These are phyloP conservation scores for Epinephelus fuscoguttatus DNA, from an alignment of 2,113 vertebrate species.

Conservation along the genomic window DNA sequence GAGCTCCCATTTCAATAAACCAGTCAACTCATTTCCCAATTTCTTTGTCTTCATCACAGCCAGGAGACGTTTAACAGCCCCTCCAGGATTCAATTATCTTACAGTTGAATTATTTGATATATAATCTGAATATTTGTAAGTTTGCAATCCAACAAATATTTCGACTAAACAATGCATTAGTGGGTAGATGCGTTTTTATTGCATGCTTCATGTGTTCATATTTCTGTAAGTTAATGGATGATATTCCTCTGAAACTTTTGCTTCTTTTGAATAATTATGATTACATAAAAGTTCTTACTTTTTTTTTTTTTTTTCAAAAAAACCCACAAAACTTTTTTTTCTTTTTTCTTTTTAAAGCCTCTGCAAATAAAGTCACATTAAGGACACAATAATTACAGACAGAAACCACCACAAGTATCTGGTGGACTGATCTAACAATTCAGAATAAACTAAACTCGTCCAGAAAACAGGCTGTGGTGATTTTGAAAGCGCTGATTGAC, in stretches of 20 bases:
- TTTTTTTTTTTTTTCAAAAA: neutral
- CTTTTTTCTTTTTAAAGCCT: neutral
- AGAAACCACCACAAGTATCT: neutral
- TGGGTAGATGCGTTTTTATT: neutral
- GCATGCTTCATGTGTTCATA: neutral
- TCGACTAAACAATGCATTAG: neutral
- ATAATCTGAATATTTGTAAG: neutral
- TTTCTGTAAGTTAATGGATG: neutral
- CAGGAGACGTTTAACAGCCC: conserved; percentile 17
- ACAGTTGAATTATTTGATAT: neutral
- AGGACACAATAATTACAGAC: neutral
- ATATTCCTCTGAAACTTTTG: neutral
- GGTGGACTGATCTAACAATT: neutral
- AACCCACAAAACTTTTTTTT: neutral
- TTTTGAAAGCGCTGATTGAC: neutral
- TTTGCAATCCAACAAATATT: neutral
- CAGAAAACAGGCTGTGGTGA: neutral
- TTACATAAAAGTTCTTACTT: neutral
- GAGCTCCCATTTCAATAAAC: conserved; percentile 61
- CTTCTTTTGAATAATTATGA: neutral
- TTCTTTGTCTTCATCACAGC: conserved; percentile 33
- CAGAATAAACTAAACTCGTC: neutral
- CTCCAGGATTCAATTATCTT: neutral
- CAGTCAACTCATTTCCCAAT: conserved; percentile 22
- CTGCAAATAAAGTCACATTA: neutral